A percentile compares a stretch with the other conserved stretches of the same genome.
These are phyloP conservation scores for Typhlichthys eigenmanni DNA, from an alignment of 2,797 vertebrate genomes.

Conservation along the genomic window DNA sequence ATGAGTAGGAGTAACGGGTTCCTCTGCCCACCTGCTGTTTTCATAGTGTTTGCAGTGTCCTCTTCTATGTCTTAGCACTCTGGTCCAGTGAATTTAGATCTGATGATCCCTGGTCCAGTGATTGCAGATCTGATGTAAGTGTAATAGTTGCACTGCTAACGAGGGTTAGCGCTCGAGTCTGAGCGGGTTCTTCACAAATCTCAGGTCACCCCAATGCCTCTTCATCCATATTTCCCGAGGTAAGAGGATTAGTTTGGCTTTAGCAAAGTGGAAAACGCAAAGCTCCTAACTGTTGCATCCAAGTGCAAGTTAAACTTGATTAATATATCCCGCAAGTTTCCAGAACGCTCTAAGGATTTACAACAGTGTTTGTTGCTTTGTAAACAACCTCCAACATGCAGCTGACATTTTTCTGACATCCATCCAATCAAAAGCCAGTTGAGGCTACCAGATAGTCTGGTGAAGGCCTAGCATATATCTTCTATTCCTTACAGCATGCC, in stretches of 20 bases:
- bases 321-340: too few relatives aligned
- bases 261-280: slow-evolving; percentile 43
- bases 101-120: background rate
- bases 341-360: too few relatives aligned
- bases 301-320: background rate
- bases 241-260: slow-evolving; percentile 48
- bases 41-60: background rate
- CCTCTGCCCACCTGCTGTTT: slow-evolving; percentile 38
- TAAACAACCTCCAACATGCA: too few relatives aligned
- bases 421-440: too few relatives aligned
- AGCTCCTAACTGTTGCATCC: background rate
- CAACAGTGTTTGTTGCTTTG: too few relatives aligned
- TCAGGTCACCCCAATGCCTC: slow-evolving; percentile 53
- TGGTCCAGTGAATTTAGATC: too few relatives aligned
- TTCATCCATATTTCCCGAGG: background rate
- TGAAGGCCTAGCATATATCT: too few relatives aligned
- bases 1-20: slow-evolving; percentile 3
- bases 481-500: too few relatives aligned
- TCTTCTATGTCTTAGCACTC: background rate
- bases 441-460: too few relatives aligned
- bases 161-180: slow-evolving; percentile 20
- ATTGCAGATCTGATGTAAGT: slow-evolving; percentile 13
- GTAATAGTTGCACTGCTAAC: slow-evolving; percentile 29
- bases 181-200: slow-evolving; percentile 56
- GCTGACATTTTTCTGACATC: too few relatives aligned